phyloP scores from a whole-genome alignment of 2,888 invertebrate genomes.

The Agrotis clavis region DNA sequence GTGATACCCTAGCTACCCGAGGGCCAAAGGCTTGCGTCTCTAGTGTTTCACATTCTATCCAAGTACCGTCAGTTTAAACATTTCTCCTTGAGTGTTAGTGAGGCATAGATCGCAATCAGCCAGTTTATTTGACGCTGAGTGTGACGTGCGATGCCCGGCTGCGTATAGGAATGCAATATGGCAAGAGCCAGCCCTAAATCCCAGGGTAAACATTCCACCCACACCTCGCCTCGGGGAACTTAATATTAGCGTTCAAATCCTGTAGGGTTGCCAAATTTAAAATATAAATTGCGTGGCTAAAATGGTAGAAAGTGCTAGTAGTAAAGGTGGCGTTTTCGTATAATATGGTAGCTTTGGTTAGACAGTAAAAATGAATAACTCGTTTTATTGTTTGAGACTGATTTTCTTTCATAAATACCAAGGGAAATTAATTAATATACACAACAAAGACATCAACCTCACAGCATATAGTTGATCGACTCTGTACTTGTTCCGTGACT shows the following conservation, averaged over 20 bases:
- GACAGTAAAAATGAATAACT: neutral
- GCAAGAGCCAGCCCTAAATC: constrained; percentile 79
- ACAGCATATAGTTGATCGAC: neutral
- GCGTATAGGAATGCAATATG: constrained; percentile 86
- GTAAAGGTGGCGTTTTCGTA: neutral
- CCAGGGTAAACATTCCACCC: constrained; percentile 86
- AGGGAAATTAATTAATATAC: neutral
- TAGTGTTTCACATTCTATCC: constrained; percentile 20
- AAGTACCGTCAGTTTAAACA: constrained; percentile 21
- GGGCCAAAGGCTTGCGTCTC: constrained; percentile 5
- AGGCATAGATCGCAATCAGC: constrained; percentile 64
- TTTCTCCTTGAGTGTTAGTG: constrained; percentile 40
- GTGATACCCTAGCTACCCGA: neutral
- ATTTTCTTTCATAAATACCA: neutral
- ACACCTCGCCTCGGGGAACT: constrained; percentile 80
- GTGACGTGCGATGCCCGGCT: constrained; percentile 55
- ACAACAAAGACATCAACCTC: neutral
- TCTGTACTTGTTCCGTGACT: constrained; percentile 15
- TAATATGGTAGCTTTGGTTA: neutral
- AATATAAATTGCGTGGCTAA: constrained; percentile 21
- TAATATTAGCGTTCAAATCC: constrained; percentile 77
- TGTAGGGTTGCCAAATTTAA: constrained; percentile 67
- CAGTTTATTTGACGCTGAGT: constrained; percentile 62
- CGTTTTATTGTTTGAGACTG: neutral
- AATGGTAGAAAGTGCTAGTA: neutral